These are phyloP conservation scores for Colostygia pectinataria DNA, from an alignment of 2,888 invertebrate genomes.

Conservation along the genomic window DNA sequence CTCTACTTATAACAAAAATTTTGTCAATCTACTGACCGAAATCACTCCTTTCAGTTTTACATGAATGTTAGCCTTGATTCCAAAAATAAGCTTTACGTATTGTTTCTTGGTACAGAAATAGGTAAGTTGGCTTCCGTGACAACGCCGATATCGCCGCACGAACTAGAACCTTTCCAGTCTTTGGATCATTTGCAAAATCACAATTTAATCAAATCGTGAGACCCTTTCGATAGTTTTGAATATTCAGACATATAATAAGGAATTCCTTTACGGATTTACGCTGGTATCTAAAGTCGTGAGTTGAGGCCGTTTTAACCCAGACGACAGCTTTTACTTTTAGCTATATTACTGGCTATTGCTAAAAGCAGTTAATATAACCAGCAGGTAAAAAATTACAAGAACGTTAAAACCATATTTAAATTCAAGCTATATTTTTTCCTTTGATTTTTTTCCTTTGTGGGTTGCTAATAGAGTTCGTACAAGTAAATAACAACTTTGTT, in stretches of 20 bases:
- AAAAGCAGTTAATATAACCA: background rate
- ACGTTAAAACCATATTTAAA: slow-evolving; percentile 8
- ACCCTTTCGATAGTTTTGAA: slow-evolving; percentile 49
- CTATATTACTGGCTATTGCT: no score
- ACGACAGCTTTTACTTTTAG: no score
- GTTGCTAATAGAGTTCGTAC: slow-evolving; percentile 12
- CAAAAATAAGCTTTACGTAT: slow-evolving; percentile 21
- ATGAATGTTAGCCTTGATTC: slow-evolving; percentile 50
- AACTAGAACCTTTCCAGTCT: slow-evolving; percentile 42
- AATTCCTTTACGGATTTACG: slow-evolving; percentile 1
- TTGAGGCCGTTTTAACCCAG: no score
- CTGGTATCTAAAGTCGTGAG: no score
- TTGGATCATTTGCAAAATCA: slow-evolving; percentile 34
- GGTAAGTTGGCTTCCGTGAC: slow-evolving; percentile 60
- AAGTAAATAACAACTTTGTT: slow-evolving; percentile 22
- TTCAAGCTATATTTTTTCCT: slow-evolving; percentile 7
- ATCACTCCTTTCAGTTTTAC: slow-evolving; percentile 55
- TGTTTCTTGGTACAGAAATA: slow-evolving; percentile 45
- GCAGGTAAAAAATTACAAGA: slow-evolving; percentile 8
- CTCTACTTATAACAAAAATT: background rate
- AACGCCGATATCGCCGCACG: slow-evolving; percentile 47
- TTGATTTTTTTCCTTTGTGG: no score
- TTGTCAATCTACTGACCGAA: slow-evolving; percentile 24
- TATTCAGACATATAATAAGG: slow-evolving; percentile 34
- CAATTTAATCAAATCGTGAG: slow-evolving; percentile 44